Conservation (phyloP, 2,888 invertebrate species). For the Stenoptilia bipunctidactyla region DNA sequence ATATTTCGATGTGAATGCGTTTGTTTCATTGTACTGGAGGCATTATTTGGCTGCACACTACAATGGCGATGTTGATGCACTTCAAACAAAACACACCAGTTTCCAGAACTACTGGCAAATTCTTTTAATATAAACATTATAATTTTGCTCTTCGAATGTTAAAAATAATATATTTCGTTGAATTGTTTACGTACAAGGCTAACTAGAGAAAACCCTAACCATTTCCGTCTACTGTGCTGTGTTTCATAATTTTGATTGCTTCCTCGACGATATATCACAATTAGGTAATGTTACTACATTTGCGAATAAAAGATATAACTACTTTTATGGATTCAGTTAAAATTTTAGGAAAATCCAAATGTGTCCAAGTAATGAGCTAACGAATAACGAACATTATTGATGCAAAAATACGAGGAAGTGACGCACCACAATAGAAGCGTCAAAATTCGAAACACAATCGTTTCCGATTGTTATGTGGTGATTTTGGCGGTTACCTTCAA, state of each 20-base stretch:
- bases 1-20: conserved; percentile 44
- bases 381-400: background rate
- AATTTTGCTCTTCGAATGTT: too few species aligned
- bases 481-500: conserved; percentile 44
- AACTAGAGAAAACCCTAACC: background rate
- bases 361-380: too few species aligned
- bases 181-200: background rate
- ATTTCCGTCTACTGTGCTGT: background rate
- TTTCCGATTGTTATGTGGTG: conserved; percentile 47
- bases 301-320: too few species aligned
- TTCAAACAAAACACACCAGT: conserved; percentile 44
- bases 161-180: too few species aligned
- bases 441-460: conserved; percentile 58
- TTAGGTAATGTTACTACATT: too few species aligned
- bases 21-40: conserved; percentile 32
- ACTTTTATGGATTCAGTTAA: too few species aligned
- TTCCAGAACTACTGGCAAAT: conserved; percentile 33
- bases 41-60: conserved; percentile 21
- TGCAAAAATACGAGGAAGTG: conserved; percentile 31
- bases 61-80: conserved; percentile 51
- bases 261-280: background rate
- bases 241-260: background rate
- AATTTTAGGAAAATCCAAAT: too few species aligned
- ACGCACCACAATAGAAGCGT: conserved; percentile 36
- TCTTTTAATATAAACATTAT: too few species aligned